Evolutionary conservation across 1,140 invertebrate species (phyloP).

Genomic region (Leptestheria dahalacensis): DNA sequence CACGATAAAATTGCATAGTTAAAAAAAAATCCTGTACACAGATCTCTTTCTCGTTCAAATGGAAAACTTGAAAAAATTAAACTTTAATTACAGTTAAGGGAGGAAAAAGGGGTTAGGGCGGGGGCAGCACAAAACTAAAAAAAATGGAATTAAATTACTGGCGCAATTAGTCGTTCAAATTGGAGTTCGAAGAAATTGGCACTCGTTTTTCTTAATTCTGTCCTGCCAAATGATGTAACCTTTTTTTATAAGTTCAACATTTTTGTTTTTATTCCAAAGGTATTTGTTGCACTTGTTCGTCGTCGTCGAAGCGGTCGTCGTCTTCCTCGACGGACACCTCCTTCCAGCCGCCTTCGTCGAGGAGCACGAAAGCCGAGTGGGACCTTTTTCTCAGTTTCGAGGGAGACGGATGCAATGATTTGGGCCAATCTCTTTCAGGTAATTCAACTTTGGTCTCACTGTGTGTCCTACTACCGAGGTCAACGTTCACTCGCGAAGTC

Average conservation of each 20-base stretch:
- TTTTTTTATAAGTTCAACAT: background rate
- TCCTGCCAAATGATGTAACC: too few species aligned
- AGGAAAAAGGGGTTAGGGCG: too few species aligned
- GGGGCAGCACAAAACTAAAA: background rate
- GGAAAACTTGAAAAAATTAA: too few species aligned
- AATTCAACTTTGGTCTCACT: background rate
- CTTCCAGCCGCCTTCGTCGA: conserved; percentile 11
- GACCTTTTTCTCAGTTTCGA: background rate
- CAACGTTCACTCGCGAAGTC: background rate
- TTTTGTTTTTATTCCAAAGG: background rate
- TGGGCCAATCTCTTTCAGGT: background rate
- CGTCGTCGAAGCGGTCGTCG: background rate
- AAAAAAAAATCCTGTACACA: too few species aligned
- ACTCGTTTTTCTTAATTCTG: too few species aligned
- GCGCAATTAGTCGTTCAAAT: background rate
- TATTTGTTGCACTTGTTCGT: background rate
- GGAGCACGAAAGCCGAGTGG: conserved; percentile 11
- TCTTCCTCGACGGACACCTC: conserved; percentile 1
- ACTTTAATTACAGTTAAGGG: too few species aligned
- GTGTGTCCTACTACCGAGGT: background rate
- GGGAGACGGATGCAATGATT: background rate
- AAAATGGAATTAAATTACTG: background rate
- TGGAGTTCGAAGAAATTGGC: background rate
- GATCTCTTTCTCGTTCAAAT: too few species aligned
- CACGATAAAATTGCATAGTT: too few species aligned